Base-by-base conservation (phyloP, 2,113 vertebrate genomes). In the Hyperopisus bebe region DNA sequence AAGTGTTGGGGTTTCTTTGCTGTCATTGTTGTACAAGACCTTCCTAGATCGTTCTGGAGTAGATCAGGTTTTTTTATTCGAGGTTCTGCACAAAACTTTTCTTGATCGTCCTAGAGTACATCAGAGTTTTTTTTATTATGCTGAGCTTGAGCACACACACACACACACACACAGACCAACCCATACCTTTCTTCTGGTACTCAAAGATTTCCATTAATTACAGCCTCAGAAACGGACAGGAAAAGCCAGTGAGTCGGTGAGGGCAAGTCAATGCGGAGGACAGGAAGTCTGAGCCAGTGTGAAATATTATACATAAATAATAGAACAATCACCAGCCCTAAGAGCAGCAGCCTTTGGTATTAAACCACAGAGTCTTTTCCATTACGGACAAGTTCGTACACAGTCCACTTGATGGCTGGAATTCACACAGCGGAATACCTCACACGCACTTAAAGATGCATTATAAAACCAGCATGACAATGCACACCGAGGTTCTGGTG, bases 271-370 rank as follows among this genome's bases (percentile, higher is more conserved):
- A 80, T 80, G 74, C 35, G 42, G 74, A 80, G 35, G 13, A 80
- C 15, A 19, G 74, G 74, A 80, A 80, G 15, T 80, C 13, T 80
- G 35, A 80, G 15, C 4, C 74, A 8, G 15, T 39, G 35, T 80
- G 74, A 80, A 42, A 80, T 80, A 80, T 80, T 80, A 42, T 35
- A 42, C 35, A 80, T 80, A 85, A 85, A 85, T 48, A 84, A 84
- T n/a, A 84, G 21, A 47, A 19, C 82, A 24, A 47, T 47, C 82
- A 39, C 31, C 13, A 5, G 2, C 70, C 3, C 10, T 77, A 77
- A 77, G 35, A 31, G 11, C 31, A 35, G 70, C 13, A 39, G 70
- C 35, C 35, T 39, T 39, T 77, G 70, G 70, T 35, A 77, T 77
- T 77, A 77, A 77, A 13, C 27, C 70, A 39, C 70, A 39, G 31